A percentile compares a stretch with the other conserved stretches of the same genome.
These are phyloP conservation scores for Zaprionus bogoriensis DNA, from an alignment of 2,888 invertebrate genomes.

Conservation along the genomic window DNA sequence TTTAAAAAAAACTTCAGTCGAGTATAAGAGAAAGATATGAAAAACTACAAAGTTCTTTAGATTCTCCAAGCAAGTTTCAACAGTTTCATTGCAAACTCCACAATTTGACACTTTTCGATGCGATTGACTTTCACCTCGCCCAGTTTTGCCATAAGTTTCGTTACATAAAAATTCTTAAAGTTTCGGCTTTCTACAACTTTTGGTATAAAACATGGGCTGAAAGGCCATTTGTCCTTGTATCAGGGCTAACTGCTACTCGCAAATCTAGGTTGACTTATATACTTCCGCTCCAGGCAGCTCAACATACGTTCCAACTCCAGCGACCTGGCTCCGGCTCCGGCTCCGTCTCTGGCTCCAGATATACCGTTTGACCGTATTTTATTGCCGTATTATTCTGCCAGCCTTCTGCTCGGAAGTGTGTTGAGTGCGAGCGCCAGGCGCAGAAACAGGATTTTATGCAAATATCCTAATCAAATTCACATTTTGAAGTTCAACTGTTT, in stretches of 20 bases:
- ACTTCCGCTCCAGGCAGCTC: conserved; percentile 76
- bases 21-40: too few relatives aligned
- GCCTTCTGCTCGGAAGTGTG: conserved; percentile 1
- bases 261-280: conserved; percentile 80
- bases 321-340: conserved; percentile 24
- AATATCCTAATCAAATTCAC: conserved; percentile 83
- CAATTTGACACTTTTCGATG: not conserved
- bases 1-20: too few relatives aligned
- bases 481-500: conserved; percentile 82
- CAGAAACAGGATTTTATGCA: conserved; percentile 82
- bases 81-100: not conserved
- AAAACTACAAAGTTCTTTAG: too few relatives aligned
- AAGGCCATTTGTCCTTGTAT: conserved; percentile 79
- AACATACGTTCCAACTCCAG: conserved; percentile 66
- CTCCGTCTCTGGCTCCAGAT: conserved; percentile 22
- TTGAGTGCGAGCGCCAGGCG: conserved; percentile 40
- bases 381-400: conserved; percentile 55
- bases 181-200: conserved; percentile 36
- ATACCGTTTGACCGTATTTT: conserved; percentile 48
- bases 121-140: not conserved
- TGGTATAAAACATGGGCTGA: conserved; percentile 50
- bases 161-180: conserved; percentile 30
- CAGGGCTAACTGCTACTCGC: conserved; percentile 60
- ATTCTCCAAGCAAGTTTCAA: not conserved
- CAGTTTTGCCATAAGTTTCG: conserved; percentile 10